Evolutionary conservation across 2,888 invertebrate species (phyloP).

Genomic region (Corythucha ciliata): DNA sequence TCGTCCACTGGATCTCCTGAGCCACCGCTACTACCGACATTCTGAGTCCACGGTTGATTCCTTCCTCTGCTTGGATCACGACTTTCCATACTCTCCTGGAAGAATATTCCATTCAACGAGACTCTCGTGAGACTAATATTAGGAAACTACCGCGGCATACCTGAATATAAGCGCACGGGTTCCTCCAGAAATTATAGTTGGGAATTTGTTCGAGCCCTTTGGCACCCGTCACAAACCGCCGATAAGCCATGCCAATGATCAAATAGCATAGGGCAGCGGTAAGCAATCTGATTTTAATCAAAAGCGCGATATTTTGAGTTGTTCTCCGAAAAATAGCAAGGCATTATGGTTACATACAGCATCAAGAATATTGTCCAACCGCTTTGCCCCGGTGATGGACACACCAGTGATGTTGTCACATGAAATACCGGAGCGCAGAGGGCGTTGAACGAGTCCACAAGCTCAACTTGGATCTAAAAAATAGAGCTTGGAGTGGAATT

Average conservation of each 20-base stretch:
- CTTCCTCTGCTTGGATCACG: no score
- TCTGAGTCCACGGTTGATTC: no score
- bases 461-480: not conserved
- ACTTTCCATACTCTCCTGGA: no score
- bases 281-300: slow-evolving; percentile 26
- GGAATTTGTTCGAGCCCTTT: slow-evolving; percentile 34
- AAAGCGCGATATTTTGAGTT: no score
- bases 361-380: slow-evolving; percentile 15
- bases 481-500: no score
- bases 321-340: no score
- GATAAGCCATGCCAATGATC: slow-evolving; percentile 29
- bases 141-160: no score
- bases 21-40: no score
- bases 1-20: no score
- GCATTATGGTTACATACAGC: slow-evolving; percentile 5
- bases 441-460: slow-evolving; percentile 17
- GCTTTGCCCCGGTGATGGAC: slow-evolving; percentile 3
- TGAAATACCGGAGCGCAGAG: slow-evolving; percentile 5
- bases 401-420: slow-evolving; percentile 2
- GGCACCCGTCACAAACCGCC: slow-evolving; percentile 31
- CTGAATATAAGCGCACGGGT: slow-evolving; percentile 12
- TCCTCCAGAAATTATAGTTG: slow-evolving; percentile 31
- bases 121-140: no score
- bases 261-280: slow-evolving; percentile 27
- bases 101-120: no score